Conservation (phyloP, 2,888 invertebrate genomes). For the Xiphydria camelus region DNA sequence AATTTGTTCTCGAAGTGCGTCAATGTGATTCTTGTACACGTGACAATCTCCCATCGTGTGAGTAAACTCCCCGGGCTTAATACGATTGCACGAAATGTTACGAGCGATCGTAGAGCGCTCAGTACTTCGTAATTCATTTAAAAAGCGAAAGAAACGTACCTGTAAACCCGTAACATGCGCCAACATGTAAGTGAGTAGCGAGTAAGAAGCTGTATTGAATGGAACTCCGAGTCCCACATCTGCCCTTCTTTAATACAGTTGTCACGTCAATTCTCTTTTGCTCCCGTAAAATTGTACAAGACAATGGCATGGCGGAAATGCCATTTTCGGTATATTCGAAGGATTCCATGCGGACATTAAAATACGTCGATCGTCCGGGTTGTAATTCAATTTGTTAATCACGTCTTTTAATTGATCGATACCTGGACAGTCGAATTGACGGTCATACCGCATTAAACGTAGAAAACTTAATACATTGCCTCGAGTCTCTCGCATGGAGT, state of each 20-base stretch:
- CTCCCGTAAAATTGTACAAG: slow-evolving; percentile 93
- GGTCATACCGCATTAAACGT: no score
- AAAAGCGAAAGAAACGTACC: no score
- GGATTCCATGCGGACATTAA: slow-evolving; percentile 97
- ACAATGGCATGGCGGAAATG: slow-evolving; percentile 95
- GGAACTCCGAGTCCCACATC: slow-evolving; percentile 99
- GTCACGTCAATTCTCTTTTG: slow-evolving; percentile 81
- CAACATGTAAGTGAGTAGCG: slow-evolving; percentile 92
- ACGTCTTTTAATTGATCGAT: slow-evolving; percentile 85
- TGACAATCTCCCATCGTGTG: slow-evolving; percentile 96
- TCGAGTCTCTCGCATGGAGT: no score
- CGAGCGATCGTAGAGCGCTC: no score
- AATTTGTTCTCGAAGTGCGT: slow-evolving; percentile 80
- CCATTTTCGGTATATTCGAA: slow-evolving; percentile 84
- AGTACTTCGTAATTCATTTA: no score
- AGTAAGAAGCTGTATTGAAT: slow-evolving; percentile 97
- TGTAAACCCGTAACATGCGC: slow-evolving; percentile 91
- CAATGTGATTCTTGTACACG: slow-evolving; percentile 88
- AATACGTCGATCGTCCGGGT: slow-evolving; percentile 86
- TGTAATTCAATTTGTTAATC: slow-evolving; percentile 77
- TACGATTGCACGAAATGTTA: no score
- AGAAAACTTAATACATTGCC: no score
- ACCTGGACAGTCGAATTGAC: no score
- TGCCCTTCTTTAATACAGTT: slow-evolving; percentile 93
- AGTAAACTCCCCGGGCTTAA: slow-evolving; percentile 87